These are phyloP conservation scores for Neuroterus valhalla DNA, from an alignment of 1,140 invertebrate species.

Conservation along the genomic window DNA sequence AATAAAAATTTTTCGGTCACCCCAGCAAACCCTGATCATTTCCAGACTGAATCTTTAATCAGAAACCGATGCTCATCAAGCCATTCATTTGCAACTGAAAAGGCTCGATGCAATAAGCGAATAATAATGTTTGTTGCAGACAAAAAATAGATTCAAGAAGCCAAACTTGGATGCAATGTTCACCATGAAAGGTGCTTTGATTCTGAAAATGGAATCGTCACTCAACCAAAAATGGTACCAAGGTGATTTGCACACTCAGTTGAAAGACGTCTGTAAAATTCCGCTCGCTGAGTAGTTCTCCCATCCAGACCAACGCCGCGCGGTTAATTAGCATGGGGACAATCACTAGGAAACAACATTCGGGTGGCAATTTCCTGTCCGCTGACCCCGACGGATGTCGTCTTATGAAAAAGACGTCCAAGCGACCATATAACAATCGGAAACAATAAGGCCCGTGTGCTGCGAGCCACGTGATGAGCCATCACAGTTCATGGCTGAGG, in stretches of 20 bases:
- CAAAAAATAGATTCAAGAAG: slow-evolving; percentile 17
- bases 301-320: slow-evolving; percentile 49
- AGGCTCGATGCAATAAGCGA: slow-evolving; percentile 25
- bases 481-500: slow-evolving; percentile 64
- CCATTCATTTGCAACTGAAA: slow-evolving; percentile 36
- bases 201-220: slow-evolving; percentile 1
- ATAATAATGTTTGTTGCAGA: slow-evolving; percentile 9
- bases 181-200: neutral
- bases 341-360: slow-evolving; percentile 68
- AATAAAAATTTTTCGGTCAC: no score
- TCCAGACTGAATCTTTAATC: no score
- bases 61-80: no score
- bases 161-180: neutral
- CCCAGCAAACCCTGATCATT: no score
- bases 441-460: slow-evolving; percentile 59
- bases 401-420: slow-evolving; percentile 63
- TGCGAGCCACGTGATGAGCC: slow-evolving; percentile 46
- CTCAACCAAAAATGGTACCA: neutral
- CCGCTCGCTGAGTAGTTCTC: slow-evolving; percentile 47
- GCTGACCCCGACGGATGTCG: slow-evolving; percentile 66
- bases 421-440: slow-evolving; percentile 57
- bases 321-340: slow-evolving; percentile 65
- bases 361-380: slow-evolving; percentile 65
- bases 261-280: slow-evolving; percentile 51
- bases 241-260: neutral